Conservation (phyloP, 2,797 vertebrate species). For the Sebastes itinus region DNA sequence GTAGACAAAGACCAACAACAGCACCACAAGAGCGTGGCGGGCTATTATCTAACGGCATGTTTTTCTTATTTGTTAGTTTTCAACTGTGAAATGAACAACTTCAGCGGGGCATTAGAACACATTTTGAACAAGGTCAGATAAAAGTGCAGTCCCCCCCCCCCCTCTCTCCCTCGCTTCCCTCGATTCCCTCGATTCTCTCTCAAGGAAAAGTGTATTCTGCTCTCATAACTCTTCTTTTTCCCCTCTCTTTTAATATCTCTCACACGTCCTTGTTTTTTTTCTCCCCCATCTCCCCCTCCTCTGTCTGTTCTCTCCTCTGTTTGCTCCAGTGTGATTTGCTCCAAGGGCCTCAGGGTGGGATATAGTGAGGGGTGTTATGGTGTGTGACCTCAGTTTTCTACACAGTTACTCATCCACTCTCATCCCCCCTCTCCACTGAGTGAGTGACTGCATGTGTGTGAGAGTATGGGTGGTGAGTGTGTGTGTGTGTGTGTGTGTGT, state of each 20-base stretch:
- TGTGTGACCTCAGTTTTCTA: slow-evolving; percentile 73
- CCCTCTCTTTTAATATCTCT: slow-evolving; percentile 48
- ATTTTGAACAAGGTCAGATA: slow-evolving; percentile 61
- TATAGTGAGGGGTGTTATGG: slow-evolving; percentile 64
- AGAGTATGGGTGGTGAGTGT: background rate
- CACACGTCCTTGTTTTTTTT: slow-evolving; percentile 40
- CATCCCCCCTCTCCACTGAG: slow-evolving; percentile 36
- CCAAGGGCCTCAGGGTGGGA: slow-evolving; percentile 62
- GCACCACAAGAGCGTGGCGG: background rate
- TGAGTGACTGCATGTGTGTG: slow-evolving; percentile 39
- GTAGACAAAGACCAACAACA: slow-evolving; percentile 33
- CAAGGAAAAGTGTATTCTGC: slow-evolving; percentile 43
- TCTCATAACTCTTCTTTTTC: slow-evolving; percentile 34
- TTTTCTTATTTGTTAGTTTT: slow-evolving; percentile 65
- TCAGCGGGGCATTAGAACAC: slow-evolving; percentile 39
- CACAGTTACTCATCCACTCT: slow-evolving; percentile 70
- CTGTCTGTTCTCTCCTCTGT: slow-evolving; percentile 46
- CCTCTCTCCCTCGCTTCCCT: background rate
- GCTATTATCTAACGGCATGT: slow-evolving; percentile 36
- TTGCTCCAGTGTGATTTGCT: slow-evolving; percentile 63
- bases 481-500: background rate
- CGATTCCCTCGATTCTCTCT: slow-evolving; percentile 15
- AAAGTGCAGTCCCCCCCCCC: slow-evolving; percentile 24
- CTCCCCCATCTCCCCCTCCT: background rate
- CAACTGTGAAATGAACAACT: slow-evolving; percentile 57